Percentiles rank a stretch among this genome's conserved stretches.
phyloP scores from a whole-genome alignment of 37 sponge, comb jelly and placozoan species.

The Agelas oroides region DNA sequence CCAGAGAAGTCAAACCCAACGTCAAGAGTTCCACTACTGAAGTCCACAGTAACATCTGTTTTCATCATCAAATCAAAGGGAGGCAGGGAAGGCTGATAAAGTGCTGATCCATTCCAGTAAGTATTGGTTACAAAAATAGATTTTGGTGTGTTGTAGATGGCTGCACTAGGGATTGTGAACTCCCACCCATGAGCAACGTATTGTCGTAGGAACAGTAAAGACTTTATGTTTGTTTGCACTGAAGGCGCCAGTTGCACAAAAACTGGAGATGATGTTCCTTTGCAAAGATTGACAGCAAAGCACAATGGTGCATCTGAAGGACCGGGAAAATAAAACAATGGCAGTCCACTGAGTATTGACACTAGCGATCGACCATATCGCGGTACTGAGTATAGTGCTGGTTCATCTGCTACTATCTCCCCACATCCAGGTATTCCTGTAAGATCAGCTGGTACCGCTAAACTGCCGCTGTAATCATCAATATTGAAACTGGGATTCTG shows the following conservation, averaged over 20 bases:
- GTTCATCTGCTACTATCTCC: background rate
- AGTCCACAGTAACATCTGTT: background rate
- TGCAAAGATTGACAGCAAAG: slow-evolving; percentile 48
- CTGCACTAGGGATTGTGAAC: background rate
- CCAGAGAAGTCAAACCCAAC: slow-evolving; percentile 17
- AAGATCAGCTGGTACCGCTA: background rate
- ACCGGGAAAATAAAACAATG: background rate
- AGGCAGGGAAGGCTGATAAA: slow-evolving; percentile 1
- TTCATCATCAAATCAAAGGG: slow-evolving; percentile 8
- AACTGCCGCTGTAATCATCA: background rate
- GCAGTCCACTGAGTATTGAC: background rate
- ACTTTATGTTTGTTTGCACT: background rate
- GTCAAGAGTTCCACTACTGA: background rate
- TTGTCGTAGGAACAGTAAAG: background rate
- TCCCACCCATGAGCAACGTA: slow-evolving; percentile 12
- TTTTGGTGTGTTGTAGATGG: background rate
- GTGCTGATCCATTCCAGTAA: slow-evolving; percentile 20
- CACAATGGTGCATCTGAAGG: slow-evolving; percentile 14
- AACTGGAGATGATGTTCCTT: slow-evolving; percentile 22
- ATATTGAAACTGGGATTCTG: background rate
- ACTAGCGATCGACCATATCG: background rate
- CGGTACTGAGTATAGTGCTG: slow-evolving; percentile 23
- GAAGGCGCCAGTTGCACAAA: background rate
- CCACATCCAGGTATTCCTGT: slow-evolving; percentile 2
- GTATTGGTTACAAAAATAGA: background rate